Evolutionary conservation across 2,113 vertebrate species (phyloP), one percentile per base, ranked within the genome.

Genomic region (Microcebus murinus): DNA sequence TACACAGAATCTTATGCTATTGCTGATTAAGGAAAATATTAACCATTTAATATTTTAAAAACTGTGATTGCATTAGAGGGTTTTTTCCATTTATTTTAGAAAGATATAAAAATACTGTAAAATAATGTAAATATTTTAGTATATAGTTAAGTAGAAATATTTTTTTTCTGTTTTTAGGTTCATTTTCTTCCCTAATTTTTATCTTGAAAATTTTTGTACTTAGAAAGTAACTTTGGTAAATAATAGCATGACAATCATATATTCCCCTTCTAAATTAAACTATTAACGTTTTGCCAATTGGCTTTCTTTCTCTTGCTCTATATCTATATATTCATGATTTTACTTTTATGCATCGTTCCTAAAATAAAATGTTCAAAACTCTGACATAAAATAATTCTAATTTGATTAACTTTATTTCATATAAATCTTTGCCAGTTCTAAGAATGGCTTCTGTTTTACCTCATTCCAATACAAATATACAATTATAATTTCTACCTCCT

Each of bases 211-310:
- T 84, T 59, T 89, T 39, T 91, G 23, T 84, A 93, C 63, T 79
- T 36, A 77, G 55, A 59, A 77, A 94, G 25, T 50, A 31, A 29
- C 39, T 50, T 31, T 68, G 27, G 50, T 39, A 92, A 92, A 70
- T 86, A 83, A 87, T 36, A 17, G n/a, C 65, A 73, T 29, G 31
- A 77, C 65, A 95, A 67, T n/a, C 31, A 55, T 48, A 36, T 29
- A 91, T 67, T 39, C 25, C 59, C 21, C 52, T 83, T 79, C 48
- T 91, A 84, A 91, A 65, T 85, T 57, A 65, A 87, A 70, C 52
- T 77, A 71, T 36, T 93, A 93, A 63, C 29, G 74, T 88, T 94
- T 84, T 93, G 68, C 15, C 68, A 79, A n/a, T 93, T 95, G 91
- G 18, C 34, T 76, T 87, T 83, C 15, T 76, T 87, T 85, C 50